Evolutionary conservation across 2,113 vertebrate genomes (phyloP).

Genomic region (Alouatta palliata): DNA sequence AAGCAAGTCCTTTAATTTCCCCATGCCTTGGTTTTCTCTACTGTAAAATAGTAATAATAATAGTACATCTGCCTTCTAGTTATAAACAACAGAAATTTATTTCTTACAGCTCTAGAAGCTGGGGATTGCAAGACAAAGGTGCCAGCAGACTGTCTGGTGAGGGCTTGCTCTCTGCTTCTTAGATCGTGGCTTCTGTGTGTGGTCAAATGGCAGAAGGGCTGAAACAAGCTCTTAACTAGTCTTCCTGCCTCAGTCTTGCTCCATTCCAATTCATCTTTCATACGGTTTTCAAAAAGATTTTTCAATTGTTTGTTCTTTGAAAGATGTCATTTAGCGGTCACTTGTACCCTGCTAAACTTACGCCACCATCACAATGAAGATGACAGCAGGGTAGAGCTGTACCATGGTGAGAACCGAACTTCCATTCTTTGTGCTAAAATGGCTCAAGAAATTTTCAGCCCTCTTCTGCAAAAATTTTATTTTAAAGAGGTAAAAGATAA

Average conservation of each 20-base stretch:
- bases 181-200: background rate
- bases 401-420: background rate
- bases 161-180: background rate
- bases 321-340: background rate
- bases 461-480: constrained; percentile 96
- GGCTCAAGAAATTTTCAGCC: constrained; percentile 88
- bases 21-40: background rate
- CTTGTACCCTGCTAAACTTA: too few relatives aligned
- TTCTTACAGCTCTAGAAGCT: background rate
- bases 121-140: background rate
- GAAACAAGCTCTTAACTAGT: background rate
- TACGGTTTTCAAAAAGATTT: background rate
- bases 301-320: background rate
- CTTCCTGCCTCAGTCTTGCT: background rate
- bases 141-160: background rate
- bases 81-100: background rate
- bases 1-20: background rate
- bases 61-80: background rate
- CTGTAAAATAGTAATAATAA: background rate
- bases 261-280: background rate
- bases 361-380: too few relatives aligned
- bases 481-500: constrained; percentile 93
- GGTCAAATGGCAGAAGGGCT: background rate
- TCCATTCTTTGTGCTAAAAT: background rate
- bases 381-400: too few relatives aligned